Conservation (phyloP, 2,888 invertebrate genomes). For the Platyscelio sp. region DNA sequence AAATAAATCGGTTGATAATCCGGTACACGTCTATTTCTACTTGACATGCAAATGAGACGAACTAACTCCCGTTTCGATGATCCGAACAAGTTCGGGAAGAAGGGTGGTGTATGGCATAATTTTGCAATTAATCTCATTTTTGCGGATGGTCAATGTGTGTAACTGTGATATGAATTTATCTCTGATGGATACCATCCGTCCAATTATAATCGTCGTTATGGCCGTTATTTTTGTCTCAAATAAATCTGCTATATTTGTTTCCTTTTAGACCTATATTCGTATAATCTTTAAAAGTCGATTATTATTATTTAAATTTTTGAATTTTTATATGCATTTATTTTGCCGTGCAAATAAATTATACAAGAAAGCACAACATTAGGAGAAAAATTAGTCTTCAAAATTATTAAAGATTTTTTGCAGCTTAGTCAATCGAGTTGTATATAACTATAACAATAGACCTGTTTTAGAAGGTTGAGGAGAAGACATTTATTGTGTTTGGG, state of each 20-base stretch:
- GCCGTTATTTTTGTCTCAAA: slow-evolving; percentile 77
- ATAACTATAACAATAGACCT: no score
- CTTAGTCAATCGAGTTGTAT: no score
- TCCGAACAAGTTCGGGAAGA: slow-evolving; percentile 71
- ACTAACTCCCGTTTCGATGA: slow-evolving; percentile 68
- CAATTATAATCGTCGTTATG: slow-evolving; percentile 75
- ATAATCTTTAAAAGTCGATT: background rate
- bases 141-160: slow-evolving; percentile 60
- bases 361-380: no score
- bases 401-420: no score
- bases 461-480: no score
- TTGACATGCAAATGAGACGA: slow-evolving; percentile 79
- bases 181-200: slow-evolving; percentile 63
- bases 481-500: no score
- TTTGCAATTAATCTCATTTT: slow-evolving; percentile 81
- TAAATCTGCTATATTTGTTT: slow-evolving; percentile 26
- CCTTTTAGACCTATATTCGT: background rate
- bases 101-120: slow-evolving; percentile 80
- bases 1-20: slow-evolving; percentile 78
- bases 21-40: slow-evolving; percentile 74
- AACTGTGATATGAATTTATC: slow-evolving; percentile 61
- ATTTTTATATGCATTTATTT: background rate
- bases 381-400: no score
- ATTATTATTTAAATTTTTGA: background rate
- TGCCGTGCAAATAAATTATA: no score